Evolutionary conservation across 2,888 invertebrate genomes (phyloP).

Genomic region (Crocallis elinguaria): DNA sequence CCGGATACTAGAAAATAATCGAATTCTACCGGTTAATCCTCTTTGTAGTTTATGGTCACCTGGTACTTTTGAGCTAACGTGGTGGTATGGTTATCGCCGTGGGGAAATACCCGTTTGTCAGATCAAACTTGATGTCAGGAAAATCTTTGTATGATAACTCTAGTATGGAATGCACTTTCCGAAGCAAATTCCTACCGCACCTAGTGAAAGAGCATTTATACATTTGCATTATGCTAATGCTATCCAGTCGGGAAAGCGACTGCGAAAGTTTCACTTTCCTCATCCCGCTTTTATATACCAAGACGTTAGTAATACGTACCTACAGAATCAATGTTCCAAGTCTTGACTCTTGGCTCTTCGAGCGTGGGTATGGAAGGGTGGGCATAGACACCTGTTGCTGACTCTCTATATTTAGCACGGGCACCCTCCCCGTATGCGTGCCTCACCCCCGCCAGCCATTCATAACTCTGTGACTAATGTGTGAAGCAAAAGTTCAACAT

Average conservation of each 20-base stretch:
- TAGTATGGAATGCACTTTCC: neutral
- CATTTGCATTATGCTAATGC: slow-evolving; percentile 29
- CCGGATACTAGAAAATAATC: slow-evolving; percentile 33
- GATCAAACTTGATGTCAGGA: neutral
- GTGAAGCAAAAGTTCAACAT: slow-evolving; percentile 55
- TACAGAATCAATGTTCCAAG: slow-evolving; percentile 36
- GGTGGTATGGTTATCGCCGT: no score
- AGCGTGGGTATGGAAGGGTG: slow-evolving; percentile 60
- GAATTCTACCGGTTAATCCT: no score
- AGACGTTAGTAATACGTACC: neutral
- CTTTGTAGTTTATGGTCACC: no score
- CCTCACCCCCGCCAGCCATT: slow-evolving; percentile 61
- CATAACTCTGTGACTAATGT: slow-evolving; percentile 80
- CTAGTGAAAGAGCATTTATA: slow-evolving; percentile 13
- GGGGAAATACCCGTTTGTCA: neutral
- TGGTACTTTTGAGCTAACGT: no score
- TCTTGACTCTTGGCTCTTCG: slow-evolving; percentile 29
- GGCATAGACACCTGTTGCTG: slow-evolving; percentile 73
- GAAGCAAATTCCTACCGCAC: slow-evolving; percentile 17
- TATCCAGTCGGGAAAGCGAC: slow-evolving; percentile 29
- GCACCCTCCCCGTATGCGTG: slow-evolving; percentile 40
- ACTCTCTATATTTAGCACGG: slow-evolving; percentile 70
- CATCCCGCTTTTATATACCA: slow-evolving; percentile 37
- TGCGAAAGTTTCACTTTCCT: slow-evolving; percentile 40
- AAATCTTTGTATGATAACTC: no score